Evolutionary conservation across 2,113 vertebrate genomes (phyloP).

Genomic region (Cairina moschata): DNA sequence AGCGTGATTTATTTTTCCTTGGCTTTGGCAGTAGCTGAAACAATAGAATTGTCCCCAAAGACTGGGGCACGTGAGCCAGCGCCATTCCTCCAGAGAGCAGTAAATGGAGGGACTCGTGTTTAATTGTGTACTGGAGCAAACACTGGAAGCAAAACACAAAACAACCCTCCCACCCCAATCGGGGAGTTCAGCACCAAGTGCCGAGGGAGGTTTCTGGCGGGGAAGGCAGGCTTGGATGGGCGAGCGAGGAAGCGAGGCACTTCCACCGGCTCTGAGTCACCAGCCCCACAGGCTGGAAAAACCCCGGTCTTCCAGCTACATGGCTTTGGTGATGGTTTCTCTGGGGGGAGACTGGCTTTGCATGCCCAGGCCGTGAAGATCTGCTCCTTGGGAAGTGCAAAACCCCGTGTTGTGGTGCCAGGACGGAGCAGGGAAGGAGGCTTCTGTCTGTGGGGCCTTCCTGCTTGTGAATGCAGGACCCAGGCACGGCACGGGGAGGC

Average conservation of each 20-base stretch:
- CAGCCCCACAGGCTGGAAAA: neutral
- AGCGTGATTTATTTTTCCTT: neutral
- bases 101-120: constrained; percentile 19
- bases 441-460: neutral
- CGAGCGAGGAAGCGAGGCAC: neutral
- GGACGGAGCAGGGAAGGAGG: neutral
- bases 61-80: neutral
- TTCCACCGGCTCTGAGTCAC: constrained; percentile 34
- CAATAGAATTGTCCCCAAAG: constrained; percentile 36
- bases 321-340: neutral
- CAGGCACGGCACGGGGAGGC: accelerated
- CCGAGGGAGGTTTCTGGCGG: constrained; percentile 20
- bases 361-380: neutral
- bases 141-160: constrained; percentile 35
- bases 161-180: neutral
- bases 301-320: neutral
- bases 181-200: neutral
- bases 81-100: neutral
- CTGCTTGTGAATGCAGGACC: neutral
- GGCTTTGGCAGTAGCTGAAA: constrained; percentile 17
- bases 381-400: neutral
- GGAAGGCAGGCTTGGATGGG: constrained; percentile 24
- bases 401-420: neutral
- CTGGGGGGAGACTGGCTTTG: neutral
- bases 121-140: constrained; percentile 50